Evolutionary conservation across 2,888 invertebrate genomes (phyloP).

Genomic region (Campoplex capitator): DNA sequence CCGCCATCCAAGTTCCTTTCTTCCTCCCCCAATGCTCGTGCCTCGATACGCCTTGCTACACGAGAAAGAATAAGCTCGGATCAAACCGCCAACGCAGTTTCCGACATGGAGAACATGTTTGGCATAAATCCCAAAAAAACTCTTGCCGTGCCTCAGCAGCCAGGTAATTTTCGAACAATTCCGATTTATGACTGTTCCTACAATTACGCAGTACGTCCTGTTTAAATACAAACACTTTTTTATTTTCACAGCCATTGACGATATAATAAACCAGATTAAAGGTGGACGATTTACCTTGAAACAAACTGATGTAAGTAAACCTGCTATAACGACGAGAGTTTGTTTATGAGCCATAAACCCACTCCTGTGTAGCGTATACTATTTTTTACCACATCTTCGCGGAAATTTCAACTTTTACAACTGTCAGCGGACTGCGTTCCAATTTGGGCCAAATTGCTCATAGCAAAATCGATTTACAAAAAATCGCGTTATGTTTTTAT

Average conservation of each 20-base stretch:
- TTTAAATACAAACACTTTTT: neutral
- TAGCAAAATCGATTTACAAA: neutral
- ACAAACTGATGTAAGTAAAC: slow-evolving; percentile 86
- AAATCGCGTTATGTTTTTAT: neutral
- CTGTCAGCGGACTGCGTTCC: too few species aligned
- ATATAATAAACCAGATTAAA: slow-evolving; percentile 91
- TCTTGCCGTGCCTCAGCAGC: slow-evolving; percentile 86
- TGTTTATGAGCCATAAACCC: neutral
- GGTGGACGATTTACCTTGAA: slow-evolving; percentile 90
- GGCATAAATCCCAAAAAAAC: slow-evolving; percentile 86
- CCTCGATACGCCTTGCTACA: slow-evolving; percentile 82
- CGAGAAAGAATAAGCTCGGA: slow-evolving; percentile 74
- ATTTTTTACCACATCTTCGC: too few species aligned
- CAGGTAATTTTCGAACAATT: slow-evolving; percentile 81
- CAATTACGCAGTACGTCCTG: neutral
- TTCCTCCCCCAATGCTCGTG: slow-evolving; percentile 71
- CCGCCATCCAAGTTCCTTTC: slow-evolving; percentile 84
- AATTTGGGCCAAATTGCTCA: too few species aligned
- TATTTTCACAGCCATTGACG: slow-evolving; percentile 87
- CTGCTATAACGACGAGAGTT: neutral
- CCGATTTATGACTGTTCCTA: neutral
- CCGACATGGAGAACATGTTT: slow-evolving; percentile 87
- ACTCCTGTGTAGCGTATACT: too few species aligned
- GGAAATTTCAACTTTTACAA: too few species aligned
- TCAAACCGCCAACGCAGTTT: slow-evolving; percentile 81